Conservation (phyloP, 2,113 vertebrate genomes). For the Microcebus griseorufus region DNA sequence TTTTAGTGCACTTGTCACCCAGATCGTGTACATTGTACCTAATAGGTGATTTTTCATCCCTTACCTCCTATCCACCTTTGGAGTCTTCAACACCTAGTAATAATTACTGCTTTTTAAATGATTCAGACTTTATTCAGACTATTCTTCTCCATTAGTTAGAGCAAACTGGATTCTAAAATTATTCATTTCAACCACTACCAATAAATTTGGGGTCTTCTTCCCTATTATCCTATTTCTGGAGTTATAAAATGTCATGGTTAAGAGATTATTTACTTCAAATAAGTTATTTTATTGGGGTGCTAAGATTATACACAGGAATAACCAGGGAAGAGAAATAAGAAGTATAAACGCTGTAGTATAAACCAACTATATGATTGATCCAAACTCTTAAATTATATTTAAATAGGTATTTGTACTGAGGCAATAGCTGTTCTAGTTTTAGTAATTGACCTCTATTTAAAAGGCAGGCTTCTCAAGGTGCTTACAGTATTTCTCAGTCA, state of each 20-base stretch:
- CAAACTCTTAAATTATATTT: background rate
- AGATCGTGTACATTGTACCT: too few species aligned
- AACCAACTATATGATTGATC: background rate
- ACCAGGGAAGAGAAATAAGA: background rate
- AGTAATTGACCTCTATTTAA: background rate
- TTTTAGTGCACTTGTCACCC: too few species aligned
- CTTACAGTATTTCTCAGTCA: background rate
- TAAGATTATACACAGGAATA: background rate
- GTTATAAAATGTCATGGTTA: background rate
- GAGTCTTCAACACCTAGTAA: background rate
- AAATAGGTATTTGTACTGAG: background rate
- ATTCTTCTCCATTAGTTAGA: background rate
- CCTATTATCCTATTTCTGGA: background rate
- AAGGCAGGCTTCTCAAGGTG: background rate
- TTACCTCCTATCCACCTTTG: too few species aligned
- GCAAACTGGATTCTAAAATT: conserved; percentile 32
- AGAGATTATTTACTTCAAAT: background rate
- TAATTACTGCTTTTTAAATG: background rate
- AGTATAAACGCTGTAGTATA: background rate
- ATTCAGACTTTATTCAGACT: background rate
- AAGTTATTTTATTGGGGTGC: background rate
- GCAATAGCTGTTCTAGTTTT: background rate
- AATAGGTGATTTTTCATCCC: too few species aligned
- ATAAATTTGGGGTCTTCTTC: background rate
- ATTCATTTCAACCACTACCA: background rate